Evolutionary conservation across 2,113 vertebrate genomes (phyloP).

Genomic region (Amblyopsis rosae): DNA sequence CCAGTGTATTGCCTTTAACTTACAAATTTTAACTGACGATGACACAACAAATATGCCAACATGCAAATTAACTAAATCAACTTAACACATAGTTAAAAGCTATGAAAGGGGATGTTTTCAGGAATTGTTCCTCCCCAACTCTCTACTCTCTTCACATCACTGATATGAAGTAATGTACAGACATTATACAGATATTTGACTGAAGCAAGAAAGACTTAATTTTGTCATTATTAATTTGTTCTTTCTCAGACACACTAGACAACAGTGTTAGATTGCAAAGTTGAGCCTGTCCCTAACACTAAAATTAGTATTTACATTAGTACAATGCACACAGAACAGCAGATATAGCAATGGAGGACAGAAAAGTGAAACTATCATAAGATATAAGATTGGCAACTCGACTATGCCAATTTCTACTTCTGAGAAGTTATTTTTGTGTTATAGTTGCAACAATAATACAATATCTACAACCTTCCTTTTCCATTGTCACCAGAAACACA

Average conservation of each 20-base stretch:
- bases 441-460: slow-evolving; percentile 46
- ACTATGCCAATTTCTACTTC: slow-evolving; percentile 14
- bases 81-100: slow-evolving; percentile 27
- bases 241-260: slow-evolving; percentile 22
- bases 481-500: not conserved
- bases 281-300: slow-evolving; percentile 30
- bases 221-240: not conserved
- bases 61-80: slow-evolving; percentile 43
- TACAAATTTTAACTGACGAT: slow-evolving; percentile 31
- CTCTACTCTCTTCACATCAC: too few species aligned
- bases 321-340: slow-evolving; percentile 33
- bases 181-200: slow-evolving; percentile 5
- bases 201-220: not conserved
- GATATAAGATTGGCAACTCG: slow-evolving; percentile 24
- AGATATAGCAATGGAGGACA: slow-evolving; percentile 19
- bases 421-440: slow-evolving; percentile 33
- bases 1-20: slow-evolving; percentile 46
- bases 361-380: slow-evolving; percentile 14
- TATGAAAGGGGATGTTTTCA: not conserved
- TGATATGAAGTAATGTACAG: not conserved
- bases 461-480: slow-evolving; percentile 46
- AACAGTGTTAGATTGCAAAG: slow-evolving; percentile 2
- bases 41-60: slow-evolving; percentile 21
- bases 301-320: slow-evolving; percentile 60
- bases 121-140: not conserved